Conservation (phyloP, 2,113 vertebrate species). For the Dasyprocta punctata region DNA sequence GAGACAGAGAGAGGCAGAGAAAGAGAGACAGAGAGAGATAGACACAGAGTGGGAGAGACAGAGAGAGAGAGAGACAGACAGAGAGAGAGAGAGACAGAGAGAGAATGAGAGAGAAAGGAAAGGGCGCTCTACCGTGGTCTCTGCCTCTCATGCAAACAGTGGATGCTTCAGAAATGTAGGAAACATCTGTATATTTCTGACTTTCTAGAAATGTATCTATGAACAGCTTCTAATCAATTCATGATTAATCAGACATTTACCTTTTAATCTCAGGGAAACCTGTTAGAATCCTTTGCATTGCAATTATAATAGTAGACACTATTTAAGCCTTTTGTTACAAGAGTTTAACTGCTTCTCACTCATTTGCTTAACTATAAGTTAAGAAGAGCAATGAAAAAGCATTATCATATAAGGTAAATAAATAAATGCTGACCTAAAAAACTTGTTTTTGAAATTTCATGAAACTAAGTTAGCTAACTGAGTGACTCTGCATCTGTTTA, state of each 20-base stretch:
- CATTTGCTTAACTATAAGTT: background rate
- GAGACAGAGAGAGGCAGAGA: background rate
- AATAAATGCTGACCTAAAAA: background rate
- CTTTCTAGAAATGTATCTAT: background rate
- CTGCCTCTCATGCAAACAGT: background rate
- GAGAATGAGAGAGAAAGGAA: too few relatives aligned
- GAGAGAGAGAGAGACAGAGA: too few relatives aligned
- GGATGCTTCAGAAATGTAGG: background rate
- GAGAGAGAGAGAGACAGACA: background rate
- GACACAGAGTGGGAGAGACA: too few relatives aligned
- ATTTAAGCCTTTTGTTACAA: background rate
- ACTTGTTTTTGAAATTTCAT: background rate
- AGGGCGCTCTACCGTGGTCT: background rate
- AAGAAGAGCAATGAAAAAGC: background rate
- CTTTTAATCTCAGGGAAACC: slow-evolving; percentile 1
- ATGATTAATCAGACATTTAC: background rate
- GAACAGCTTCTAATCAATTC: slow-evolving; percentile 21
- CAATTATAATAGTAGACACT: background rate
- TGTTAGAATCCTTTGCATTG: background rate
- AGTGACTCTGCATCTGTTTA: background rate
- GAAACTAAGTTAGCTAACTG: background rate
- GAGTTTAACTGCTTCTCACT: slow-evolving; percentile 2
- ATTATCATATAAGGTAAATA: background rate
- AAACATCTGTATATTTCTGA: background rate
- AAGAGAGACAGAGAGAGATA: too few relatives aligned